Base-by-base conservation (phyloP, 2,797 vertebrate genomes). In the Coilia nasus region DNA sequence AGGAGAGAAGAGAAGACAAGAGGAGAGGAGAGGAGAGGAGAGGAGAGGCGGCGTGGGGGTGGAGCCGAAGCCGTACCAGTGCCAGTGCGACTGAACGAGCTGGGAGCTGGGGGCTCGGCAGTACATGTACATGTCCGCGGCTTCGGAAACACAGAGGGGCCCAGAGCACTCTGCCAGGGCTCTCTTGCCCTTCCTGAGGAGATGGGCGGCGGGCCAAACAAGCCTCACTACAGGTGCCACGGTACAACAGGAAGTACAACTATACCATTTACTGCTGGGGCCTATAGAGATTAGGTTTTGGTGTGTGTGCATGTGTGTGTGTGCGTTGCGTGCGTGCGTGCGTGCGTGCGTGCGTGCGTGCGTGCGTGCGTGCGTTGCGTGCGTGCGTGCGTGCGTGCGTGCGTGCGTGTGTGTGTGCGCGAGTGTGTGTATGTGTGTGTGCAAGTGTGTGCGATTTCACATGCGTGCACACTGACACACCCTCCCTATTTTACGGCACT, bases 1-100 rank as follows among this genome's bases (percentile, higher is more conserved):
- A 47, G 46, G 46, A 47, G 46, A 10, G 3, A 10, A 47, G 10
- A 47, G 46, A n/a, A 10, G 46, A 47, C 46, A 10, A 10, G 50
- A 54, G 50, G 50, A 3, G 50, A 54, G 50, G 50, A 3, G 50
- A 54, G 50, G 50, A 54, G 50, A 54, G 50, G 2, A 54, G 50
- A 54, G 50, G 50, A 3, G 50, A 54, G 50, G 35, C 31, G 31
- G 7, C 15, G 71, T 19, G 71, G 35, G 71, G 50, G n/a, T 62
- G 60, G 50, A 88, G 56, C 81, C 67, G 67, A 86, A 80, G 50
- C 23, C 31, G 87, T 47, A 15, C 12, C 46, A 23, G 17, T 46
- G 47, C 47, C 59, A 62, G 46, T 19, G 81, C 28, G 54, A 78
- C 82, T 64, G 50, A 81, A 83, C 57, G 56, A 31, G 46, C 81